phyloP scores from a whole-genome alignment of 2,888 invertebrate species.

The Cenopis cana region DNA sequence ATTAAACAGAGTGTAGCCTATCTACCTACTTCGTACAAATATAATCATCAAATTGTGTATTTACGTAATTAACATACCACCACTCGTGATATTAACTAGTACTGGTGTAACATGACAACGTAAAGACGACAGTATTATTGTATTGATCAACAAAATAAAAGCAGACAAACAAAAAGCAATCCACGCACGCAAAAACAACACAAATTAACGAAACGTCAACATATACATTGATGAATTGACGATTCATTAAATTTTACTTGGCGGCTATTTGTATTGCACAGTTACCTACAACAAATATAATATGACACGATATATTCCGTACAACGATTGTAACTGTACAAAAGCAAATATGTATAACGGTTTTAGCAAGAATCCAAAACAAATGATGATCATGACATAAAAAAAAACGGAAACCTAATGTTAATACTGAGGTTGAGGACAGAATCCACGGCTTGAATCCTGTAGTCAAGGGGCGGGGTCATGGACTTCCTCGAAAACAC shows the following conservation, averaged over 20 bases:
- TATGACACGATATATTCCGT: not conserved
- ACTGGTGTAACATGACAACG: slow-evolving; percentile 3
- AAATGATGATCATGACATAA: slow-evolving; percentile 29
- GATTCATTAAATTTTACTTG: not conserved
- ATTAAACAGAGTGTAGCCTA: too few species aligned
- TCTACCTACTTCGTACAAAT: slow-evolving; percentile 31
- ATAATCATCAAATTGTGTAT: slow-evolving; percentile 43
- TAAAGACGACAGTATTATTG: slow-evolving; percentile 4
- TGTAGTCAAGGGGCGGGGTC: slow-evolving; percentile 46
- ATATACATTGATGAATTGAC: not conserved
- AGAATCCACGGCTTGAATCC: slow-evolving; percentile 55
- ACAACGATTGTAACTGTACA: not conserved
- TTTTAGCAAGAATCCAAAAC: not conserved
- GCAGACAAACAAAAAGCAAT: slow-evolving; percentile 21
- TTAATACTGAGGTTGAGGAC: slow-evolving; percentile 62
- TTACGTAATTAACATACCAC: slow-evolving; percentile 12
- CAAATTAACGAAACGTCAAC: not conserved
- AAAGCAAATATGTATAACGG: not conserved
- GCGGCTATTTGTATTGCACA: not conserved
- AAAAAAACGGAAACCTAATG: slow-evolving; percentile 57
- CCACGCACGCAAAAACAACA: not conserved
- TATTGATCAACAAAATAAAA: slow-evolving; percentile 18
- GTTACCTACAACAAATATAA: not conserved
- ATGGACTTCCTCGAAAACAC: slow-evolving; percentile 51
- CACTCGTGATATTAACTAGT: slow-evolving; percentile 8